Conservation (phyloP, 2,888 invertebrate species). For the Ochropleura leucogaster region DNA sequence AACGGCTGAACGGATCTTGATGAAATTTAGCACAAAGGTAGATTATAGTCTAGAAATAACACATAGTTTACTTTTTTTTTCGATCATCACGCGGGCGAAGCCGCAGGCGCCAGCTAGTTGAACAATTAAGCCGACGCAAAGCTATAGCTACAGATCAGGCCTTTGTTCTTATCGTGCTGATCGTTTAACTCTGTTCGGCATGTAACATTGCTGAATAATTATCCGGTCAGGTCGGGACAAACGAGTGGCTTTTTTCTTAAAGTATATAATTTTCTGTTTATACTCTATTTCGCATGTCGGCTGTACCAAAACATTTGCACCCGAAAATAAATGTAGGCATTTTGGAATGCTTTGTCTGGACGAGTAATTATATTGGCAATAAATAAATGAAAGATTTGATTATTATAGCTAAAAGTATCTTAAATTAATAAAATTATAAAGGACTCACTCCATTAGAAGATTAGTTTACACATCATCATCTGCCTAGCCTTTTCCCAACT, state of each 20-base stretch:
- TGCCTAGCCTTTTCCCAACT: no score
- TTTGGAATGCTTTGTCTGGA: not conserved
- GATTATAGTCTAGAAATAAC: no score
- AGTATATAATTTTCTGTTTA: not conserved
- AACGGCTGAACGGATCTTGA: no score
- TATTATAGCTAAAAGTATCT: not conserved
- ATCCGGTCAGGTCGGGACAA: not conserved
- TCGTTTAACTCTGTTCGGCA: not conserved
- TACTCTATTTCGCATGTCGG: not conserved
- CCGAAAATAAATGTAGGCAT: no score
- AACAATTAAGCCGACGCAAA: not conserved
- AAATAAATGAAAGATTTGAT: slow-evolving; percentile 1
- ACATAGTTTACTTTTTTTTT: no score
- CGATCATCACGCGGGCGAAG: no score
- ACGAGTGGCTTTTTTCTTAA: not conserved
- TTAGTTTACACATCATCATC: no score
- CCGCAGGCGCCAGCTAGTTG: not conserved
- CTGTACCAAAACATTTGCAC: no score
- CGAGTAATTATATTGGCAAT: not conserved
- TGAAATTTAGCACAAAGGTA: no score
- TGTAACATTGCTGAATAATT: not conserved
- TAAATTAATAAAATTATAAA: no score
- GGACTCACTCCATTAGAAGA: no score
- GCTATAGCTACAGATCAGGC: not conserved
- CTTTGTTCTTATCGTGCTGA: not conserved